A percentile compares a stretch with the other conserved stretches of the same genome.
These are phyloP conservation scores for Ictalurus punctatus DNA, from an alignment of 2,113 vertebrate genomes.

Conservation along the genomic window DNA sequence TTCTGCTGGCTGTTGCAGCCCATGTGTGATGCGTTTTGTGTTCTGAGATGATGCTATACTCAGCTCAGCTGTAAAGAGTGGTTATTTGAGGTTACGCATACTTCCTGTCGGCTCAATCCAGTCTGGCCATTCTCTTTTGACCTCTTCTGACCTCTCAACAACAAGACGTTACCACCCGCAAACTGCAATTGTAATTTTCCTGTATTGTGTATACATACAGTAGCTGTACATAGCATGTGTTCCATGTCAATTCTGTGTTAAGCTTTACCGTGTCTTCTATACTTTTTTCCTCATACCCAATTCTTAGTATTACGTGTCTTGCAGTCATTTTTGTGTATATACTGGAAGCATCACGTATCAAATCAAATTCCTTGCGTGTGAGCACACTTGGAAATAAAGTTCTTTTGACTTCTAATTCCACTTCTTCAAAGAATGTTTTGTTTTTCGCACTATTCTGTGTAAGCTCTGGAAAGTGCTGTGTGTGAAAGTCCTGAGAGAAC, in stretches of 20 bases:
- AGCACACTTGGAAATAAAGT: no score
- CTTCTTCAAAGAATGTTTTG: no score
- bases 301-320: no score
- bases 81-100: neutral
- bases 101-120: neutral
- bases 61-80: neutral
- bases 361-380: neutral
- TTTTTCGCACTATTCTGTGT: neutral
- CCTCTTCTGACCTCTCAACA: neutral
- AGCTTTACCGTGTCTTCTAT: no score
- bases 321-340: no score
- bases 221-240: no score
- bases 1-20: neutral
- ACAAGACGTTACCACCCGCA: neutral
- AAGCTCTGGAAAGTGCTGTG: neutral
- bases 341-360: no score
- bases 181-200: neutral
- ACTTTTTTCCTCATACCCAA: no score
- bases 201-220: no score
- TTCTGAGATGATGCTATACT: neutral
- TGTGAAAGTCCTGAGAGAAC: no score
- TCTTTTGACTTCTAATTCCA: no score
- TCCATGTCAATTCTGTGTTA: no score
- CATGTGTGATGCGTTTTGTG: neutral
- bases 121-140: neutral